Evolutionary conservation across 2,113 vertebrate genomes (phyloP).

Genomic region (Varanus komodoensis): DNA sequence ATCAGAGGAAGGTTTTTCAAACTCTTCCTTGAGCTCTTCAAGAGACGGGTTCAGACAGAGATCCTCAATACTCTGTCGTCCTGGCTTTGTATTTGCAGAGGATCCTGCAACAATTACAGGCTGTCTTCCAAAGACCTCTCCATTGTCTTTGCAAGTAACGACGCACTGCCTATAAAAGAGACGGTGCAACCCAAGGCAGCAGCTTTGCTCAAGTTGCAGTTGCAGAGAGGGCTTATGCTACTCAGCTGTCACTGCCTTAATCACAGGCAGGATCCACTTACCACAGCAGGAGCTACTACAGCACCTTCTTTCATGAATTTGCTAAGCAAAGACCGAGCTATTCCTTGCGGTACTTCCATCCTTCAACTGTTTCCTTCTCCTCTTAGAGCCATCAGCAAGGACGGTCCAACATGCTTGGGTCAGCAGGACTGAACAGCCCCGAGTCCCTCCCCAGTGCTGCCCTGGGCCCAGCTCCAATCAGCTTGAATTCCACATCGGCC

Average conservation of each 20-base stretch:
- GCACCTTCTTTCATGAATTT: neutral
- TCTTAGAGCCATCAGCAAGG: neutral
- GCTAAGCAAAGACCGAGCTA: neutral
- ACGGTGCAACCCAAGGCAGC: neutral
- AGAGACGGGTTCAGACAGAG: neutral
- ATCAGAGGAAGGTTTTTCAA: neutral
- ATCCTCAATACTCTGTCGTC: neutral
- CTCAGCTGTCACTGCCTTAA: neutral
- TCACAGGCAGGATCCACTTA: neutral
- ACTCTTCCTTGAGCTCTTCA: neutral
- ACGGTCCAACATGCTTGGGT: neutral
- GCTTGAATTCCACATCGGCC: constrained; percentile 47
- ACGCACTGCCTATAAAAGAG: neutral
- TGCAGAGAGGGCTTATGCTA: neutral
- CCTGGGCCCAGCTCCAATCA: neutral
- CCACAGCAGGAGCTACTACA: neutral
- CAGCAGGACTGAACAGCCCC: neutral
- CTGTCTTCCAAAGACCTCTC: neutral
- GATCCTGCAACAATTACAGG: neutral
- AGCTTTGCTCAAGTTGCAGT: constrained; percentile 3
- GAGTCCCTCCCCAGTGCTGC: neutral
- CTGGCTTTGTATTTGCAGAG: neutral
- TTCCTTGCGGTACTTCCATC: neutral
- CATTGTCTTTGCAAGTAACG: neutral
- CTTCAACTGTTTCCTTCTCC: neutral